Evolutionary conservation across 2,797 vertebrate species (phyloP), one percentile per base, ranked within the genome.

Genomic region (Syngnathus acus): DNA sequence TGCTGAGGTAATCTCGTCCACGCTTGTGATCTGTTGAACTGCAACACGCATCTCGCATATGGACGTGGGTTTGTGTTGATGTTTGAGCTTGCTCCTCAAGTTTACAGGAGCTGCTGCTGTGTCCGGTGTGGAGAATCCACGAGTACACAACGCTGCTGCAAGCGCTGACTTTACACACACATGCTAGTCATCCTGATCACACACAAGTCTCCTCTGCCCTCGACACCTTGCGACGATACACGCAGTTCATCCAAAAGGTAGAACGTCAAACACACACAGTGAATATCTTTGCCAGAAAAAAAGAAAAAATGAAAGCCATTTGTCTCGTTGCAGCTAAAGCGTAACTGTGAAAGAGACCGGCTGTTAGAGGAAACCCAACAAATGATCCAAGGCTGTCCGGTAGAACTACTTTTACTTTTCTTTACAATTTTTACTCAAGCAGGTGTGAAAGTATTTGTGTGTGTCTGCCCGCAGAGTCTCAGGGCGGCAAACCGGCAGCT

Each of bases 71-170:
- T 21, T 14, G 23, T 53, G 4, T 40, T 39, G 10, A 21, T 60
- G 43, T 75, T 1, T 73, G 43, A 58, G 26, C 67, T 50, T 72
- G 67, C 77, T 7, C 23, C 61, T 65, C 50, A 70, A 95, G 94
- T 81, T 87, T 96, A 2, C 93, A 92, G 62, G 94, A 95, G 81
- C 82, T 95, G 74, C 84, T 95, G 70, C 75, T 95, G 64, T 83
- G 78, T 67, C 95, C 93, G 0, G 83, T 85, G 26, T 88, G 72
- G 72, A 90, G 95, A 45, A 76, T 94, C 1, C 88, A 92, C 62
- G 93, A 95, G 68, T 96, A 95, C 5, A 68, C 88, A 65, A 83
- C 83, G 48, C 89, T 95, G 68, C 88, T 95, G 21, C 91, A 92
- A 1, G 89, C 88, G 21, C 74, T 95, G 73, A 82, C 76, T 21